Percentiles rank a stretch among this genome's conserved stretches.
phyloP scores from a whole-genome alignment of 2,113 vertebrate species.

The Phyllostomus hastatus region DNA sequence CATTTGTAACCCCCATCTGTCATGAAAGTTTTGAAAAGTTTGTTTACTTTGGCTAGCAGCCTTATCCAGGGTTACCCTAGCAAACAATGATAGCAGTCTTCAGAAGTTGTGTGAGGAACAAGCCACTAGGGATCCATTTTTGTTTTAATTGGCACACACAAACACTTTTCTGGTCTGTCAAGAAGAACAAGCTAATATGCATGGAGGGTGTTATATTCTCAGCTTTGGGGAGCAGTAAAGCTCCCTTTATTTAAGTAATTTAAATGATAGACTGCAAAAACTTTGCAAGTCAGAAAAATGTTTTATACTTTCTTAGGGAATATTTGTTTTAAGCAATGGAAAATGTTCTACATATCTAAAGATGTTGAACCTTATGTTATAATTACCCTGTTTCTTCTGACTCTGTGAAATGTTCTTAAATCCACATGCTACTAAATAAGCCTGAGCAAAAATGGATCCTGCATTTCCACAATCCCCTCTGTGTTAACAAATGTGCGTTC shows the following conservation, averaged over 20 bases:
- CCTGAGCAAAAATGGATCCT: constrained; percentile 72
- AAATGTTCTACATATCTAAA: constrained; percentile 85
- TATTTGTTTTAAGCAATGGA: constrained; percentile 86
- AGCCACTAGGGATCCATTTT: constrained; percentile 86
- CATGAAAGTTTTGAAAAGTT: constrained; percentile 89
- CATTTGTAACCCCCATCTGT: constrained; percentile 87
- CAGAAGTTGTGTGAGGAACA: constrained; percentile 84
- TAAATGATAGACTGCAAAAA: constrained; percentile 89
- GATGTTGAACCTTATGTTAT: constrained; percentile 84
- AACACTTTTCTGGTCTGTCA: constrained; percentile 86
- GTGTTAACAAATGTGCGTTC: constrained; percentile 62
- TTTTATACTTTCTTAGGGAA: constrained; percentile 87
- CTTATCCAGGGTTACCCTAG: constrained; percentile 85
- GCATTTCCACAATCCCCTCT: constrained; percentile 70
- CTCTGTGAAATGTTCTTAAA: constrained; percentile 76
- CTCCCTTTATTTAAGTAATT: constrained; percentile 91
- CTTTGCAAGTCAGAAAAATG: constrained; percentile 86
- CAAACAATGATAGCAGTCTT: constrained; percentile 89
- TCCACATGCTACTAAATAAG: constrained; percentile 69
- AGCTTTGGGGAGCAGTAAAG: constrained; percentile 88
- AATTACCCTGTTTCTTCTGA: constrained; percentile 80
- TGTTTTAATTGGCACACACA: constrained; percentile 89
- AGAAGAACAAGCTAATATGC: constrained; percentile 88
- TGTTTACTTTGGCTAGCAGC: constrained; percentile 88
- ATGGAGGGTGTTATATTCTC: constrained; percentile 86